Percentiles rank a stretch among this genome's conserved stretches.
phyloP scores from a whole-genome alignment of 1,140 invertebrate species.

The Zaprionus lachaisei region DNA sequence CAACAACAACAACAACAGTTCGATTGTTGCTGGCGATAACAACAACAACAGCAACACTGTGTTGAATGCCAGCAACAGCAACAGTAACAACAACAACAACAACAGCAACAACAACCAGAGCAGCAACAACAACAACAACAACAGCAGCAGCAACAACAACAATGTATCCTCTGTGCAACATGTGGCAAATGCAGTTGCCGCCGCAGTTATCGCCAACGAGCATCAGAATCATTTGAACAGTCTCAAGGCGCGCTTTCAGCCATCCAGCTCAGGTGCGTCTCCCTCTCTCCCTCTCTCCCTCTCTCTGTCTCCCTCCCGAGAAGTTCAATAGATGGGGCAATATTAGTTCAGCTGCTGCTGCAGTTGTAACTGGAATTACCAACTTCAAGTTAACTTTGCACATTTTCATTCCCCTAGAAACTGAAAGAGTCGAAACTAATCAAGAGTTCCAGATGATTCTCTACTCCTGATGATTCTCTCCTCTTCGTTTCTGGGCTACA shows the following conservation, averaged over 20 bases:
- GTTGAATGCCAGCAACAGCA: slow-evolving; percentile 13
- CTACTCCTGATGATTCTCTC: too few relatives aligned
- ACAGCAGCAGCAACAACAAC: slow-evolving; percentile 44
- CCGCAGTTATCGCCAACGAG: slow-evolving; percentile 76
- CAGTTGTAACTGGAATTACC: not conserved
- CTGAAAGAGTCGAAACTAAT: not conserved
- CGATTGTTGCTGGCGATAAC: slow-evolving; percentile 13
- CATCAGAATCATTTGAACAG: slow-evolving; percentile 78
- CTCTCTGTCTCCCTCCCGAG: not conserved
- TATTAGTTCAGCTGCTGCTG: not conserved
- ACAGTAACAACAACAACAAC: not conserved
- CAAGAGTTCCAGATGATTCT: not conserved
- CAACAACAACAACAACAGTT: slow-evolving; percentile 34
- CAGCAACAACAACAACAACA: slow-evolving; percentile 29
- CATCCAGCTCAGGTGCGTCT: slow-evolving; percentile 69
- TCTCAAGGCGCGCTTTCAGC: slow-evolving; percentile 74
- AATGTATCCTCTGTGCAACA: slow-evolving; percentile 71
- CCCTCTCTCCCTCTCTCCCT: not conserved
- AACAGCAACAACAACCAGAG: slow-evolving; percentile 1
- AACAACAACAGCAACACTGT: slow-evolving; percentile 6
- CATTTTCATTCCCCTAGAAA: not conserved
- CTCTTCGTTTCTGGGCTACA: not conserved
- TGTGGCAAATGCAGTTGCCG: slow-evolving; percentile 78
- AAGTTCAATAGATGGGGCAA: not conserved
- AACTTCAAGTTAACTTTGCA: not conserved